These are phyloP conservation scores for Microtus ochrogaster DNA, from an alignment of 2,113 vertebrate genomes.

Conservation along the genomic window DNA sequence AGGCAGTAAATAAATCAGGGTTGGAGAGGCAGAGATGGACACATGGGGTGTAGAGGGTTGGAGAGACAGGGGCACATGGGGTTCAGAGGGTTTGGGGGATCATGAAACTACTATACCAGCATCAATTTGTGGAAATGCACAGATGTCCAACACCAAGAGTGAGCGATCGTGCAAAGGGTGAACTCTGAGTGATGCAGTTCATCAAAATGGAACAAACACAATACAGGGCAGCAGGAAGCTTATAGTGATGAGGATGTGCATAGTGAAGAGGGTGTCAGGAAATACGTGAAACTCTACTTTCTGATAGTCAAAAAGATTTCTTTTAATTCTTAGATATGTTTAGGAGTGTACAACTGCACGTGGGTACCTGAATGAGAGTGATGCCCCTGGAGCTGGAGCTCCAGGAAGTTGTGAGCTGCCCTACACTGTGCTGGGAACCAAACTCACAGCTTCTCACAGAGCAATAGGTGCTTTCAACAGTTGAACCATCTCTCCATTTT, in stretches of 20 bases:
- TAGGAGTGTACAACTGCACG: neutral
- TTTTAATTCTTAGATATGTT: neutral
- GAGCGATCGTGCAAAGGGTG: neutral
- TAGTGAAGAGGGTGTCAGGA: neutral
- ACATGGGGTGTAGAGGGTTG: neutral
- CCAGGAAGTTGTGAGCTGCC: neutral
- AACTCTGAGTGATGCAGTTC: neutral
- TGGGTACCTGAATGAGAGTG: neutral
- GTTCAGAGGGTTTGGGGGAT: neutral
- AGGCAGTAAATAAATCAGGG: neutral
- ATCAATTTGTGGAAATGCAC: neutral
- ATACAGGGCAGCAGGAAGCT: neutral
- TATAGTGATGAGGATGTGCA: rapidly evolving
- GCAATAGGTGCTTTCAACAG: neutral
- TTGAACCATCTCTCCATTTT: neutral
- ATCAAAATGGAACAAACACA: neutral
- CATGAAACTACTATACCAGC: neutral
- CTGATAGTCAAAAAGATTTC: too few species aligned
- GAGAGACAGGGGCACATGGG: rapidly evolving
- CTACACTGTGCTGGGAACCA: neutral
- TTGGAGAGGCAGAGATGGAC: neutral
- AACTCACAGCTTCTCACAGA: neutral
- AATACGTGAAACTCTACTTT: neutral
- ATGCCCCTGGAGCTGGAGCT: neutral
- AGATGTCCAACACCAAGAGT: neutral